Evolutionary conservation across 2,113 vertebrate genomes (phyloP).

Genomic region (Lamprotornis superbus): DNA sequence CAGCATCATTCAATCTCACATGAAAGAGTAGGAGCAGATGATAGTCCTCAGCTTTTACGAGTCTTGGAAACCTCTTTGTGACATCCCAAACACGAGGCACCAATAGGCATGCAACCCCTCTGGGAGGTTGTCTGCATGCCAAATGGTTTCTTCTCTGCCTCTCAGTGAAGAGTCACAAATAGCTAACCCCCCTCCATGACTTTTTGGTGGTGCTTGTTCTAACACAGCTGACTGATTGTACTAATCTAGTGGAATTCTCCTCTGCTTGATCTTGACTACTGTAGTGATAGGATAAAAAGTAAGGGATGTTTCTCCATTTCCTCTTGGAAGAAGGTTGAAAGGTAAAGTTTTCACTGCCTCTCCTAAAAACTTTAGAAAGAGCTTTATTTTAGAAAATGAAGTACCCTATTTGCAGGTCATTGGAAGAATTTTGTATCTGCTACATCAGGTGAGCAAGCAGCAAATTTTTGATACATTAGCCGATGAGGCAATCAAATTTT

Average conservation of each 20-base stretch:
- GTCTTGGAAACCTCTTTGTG: neutral
- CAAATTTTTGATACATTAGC: neutral
- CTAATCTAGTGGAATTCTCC: neutral
- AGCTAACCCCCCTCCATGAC: neutral
- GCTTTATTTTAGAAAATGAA: neutral
- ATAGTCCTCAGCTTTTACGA: neutral
- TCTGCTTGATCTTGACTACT: neutral
- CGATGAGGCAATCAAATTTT: fast-evolving
- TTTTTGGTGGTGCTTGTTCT: neutral
- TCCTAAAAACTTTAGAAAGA: neutral
- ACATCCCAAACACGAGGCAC: neutral
- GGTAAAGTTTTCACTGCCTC: neutral
- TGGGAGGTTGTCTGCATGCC: neutral
- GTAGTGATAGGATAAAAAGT: fast-evolving
- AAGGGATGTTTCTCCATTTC: neutral
- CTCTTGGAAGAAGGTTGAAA: neutral
- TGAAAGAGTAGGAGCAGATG: neutral
- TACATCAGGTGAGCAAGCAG: neutral
- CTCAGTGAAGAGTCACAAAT: neutral
- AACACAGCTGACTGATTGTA: neutral
- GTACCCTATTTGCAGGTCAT: fast-evolving
- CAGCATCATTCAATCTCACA: neutral
- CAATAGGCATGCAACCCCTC: neutral
- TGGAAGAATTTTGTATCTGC: neutral
- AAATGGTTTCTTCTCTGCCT: neutral